Percentiles rank a stretch among this genome's conserved stretches.
These are phyloP conservation scores for Aplidium turbinatum DNA, from an alignment of 23 tunicate species.

Conservation along the genomic window DNA sequence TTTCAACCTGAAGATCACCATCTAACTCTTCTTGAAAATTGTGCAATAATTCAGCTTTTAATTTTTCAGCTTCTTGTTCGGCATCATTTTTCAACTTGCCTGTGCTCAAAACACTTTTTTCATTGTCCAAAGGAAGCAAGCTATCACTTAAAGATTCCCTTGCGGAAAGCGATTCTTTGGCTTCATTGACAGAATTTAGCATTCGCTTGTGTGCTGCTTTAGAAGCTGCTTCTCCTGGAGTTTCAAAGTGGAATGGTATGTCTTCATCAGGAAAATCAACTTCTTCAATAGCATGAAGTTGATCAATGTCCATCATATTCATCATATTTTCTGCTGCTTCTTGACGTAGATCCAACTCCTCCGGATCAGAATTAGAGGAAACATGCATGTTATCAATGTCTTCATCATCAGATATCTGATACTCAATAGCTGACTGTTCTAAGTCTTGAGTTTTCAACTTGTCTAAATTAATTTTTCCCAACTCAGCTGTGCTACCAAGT, in stretches of 20 bases:
- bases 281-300: slow-evolving; percentile 27
- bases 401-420: slow-evolving; percentile 83
- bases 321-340: slow-evolving; percentile 7
- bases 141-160: no score
- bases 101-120: no score
- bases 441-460: slow-evolving; percentile 83
- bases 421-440: slow-evolving; percentile 68
- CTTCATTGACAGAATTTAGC: no score
- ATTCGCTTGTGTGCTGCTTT: slow-evolving; percentile 51
- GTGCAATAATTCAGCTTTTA: slow-evolving; percentile 11
- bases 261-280: no score
- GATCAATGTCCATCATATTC: slow-evolving; percentile 40
- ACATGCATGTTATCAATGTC: slow-evolving; percentile 58
- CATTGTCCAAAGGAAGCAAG: no score
- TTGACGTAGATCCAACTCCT: no score
- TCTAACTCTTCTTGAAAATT: slow-evolving; percentile 12
- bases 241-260: no score
- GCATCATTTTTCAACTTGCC: slow-evolving; percentile 10
- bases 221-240: slow-evolving; percentile 58
- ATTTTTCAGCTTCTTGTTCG: slow-evolving; percentile 26
- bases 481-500: slow-evolving; percentile 62
- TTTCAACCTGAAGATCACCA: slow-evolving; percentile 47
- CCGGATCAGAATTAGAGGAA: slow-evolving; percentile 65
- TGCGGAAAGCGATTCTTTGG: no score
- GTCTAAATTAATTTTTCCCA: slow-evolving; percentile 80